A percentile compares a stretch with the other conserved stretches of the same genome.
Conservation (phyloP, 2,888 invertebrate species). For the Cactoblastis cactorum region DNA sequence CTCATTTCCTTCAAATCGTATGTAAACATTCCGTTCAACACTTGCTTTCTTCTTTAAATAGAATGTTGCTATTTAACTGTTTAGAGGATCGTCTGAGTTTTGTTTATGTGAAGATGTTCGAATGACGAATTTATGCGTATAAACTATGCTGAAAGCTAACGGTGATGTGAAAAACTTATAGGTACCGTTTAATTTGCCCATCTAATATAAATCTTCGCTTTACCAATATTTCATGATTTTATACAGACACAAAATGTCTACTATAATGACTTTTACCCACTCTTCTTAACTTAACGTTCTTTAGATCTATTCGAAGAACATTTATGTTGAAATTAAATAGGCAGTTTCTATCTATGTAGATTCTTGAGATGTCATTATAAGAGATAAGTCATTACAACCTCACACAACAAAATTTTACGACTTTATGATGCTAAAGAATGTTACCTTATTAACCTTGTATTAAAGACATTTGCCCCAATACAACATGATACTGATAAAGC, state of each 20-base stretch:
- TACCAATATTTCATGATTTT: conserved; percentile 3
- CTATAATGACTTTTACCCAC: no score
- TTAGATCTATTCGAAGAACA: no score
- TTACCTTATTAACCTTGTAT: background rate
- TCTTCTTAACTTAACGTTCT: no score
- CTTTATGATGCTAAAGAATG: background rate
- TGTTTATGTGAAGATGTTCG: conserved; percentile 46
- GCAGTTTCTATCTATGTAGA: no score
- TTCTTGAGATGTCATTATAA: background rate
- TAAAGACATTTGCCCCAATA: background rate
- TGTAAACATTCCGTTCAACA: conserved; percentile 38
- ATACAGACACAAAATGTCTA: background rate
- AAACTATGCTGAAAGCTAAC: conserved; percentile 41
- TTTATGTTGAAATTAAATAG: no score
- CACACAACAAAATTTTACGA: background rate
- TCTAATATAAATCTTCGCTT: conserved; percentile 19
- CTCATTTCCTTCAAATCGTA: conserved; percentile 28
- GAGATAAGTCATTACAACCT: background rate
- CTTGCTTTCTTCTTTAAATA: conserved; percentile 53
- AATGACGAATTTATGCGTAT: conserved; percentile 41
- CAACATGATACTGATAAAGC: background rate
- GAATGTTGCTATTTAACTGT: conserved; percentile 38
- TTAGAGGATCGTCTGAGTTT: conserved; percentile 24
- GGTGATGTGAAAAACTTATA: conserved; percentile 31
- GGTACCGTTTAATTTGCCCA: conserved; percentile 33